Evolutionary conservation across 2,797 vertebrate genomes (phyloP).

Genomic region (Gambusia yucatana): DNA sequence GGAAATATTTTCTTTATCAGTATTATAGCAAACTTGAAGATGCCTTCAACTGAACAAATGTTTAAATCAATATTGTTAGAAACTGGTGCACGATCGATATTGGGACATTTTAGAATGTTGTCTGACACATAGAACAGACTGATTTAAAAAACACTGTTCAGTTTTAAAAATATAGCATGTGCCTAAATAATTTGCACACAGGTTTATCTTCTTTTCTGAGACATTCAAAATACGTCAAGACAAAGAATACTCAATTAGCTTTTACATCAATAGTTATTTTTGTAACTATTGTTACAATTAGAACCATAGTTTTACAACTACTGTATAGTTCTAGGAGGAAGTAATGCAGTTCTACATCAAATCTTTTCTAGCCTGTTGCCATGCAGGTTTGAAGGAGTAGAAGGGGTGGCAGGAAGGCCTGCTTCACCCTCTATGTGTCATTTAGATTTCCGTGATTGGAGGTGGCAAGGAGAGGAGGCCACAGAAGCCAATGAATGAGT

Average conservation of each 20-base stretch:
- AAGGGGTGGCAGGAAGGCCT: slow-evolving; percentile 48
- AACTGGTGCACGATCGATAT: not conserved
- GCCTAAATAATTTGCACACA: not conserved
- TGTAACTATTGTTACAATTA: no score
- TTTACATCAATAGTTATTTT: not conserved
- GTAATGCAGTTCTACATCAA: slow-evolving; percentile 37
- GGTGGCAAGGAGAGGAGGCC: slow-evolving; percentile 74
- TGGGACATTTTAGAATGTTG: not conserved
- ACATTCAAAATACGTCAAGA: not conserved
- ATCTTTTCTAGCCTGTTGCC: slow-evolving; percentile 71
- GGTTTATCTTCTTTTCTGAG: not conserved
- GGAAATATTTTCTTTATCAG: not conserved
- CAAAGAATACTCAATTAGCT: not conserved
- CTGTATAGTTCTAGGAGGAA: not conserved
- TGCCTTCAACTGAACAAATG: no score
- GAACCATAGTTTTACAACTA: not conserved
- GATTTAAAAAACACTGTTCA: not conserved
- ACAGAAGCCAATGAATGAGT: slow-evolving; percentile 74
- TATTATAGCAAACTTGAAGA: no score
- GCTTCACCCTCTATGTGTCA: slow-evolving; percentile 82
- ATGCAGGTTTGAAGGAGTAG: slow-evolving; percentile 60
- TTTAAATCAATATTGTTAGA: no score
- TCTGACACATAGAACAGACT: not conserved
- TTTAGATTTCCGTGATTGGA: slow-evolving; percentile 78
- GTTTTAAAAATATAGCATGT: not conserved